Evolutionary conservation across 1,140 invertebrate genomes (phyloP), one percentile per base, ranked within the genome.

Genomic region (Bombus pyrosoma): DNA sequence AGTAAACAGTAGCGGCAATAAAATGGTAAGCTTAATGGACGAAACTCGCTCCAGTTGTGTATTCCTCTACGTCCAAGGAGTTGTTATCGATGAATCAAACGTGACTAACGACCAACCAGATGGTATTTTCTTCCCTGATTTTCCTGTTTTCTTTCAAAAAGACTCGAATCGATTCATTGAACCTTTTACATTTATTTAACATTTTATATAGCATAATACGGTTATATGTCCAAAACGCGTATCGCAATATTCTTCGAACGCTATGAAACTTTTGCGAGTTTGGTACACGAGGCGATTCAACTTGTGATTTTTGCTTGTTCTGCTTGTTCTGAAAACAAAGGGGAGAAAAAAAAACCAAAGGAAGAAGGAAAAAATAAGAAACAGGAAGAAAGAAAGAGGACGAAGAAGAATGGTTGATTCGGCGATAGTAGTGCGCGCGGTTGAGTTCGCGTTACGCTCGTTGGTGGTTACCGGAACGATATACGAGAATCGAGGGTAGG

Each of bases 91-190:
- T 72, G 86, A 64, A 78, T 47, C 76, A 79, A 81, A 90, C 89
- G 89, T 90, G 89, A 90, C 88, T 86, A 88, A 88, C 66, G 72
- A 90, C 73, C 68, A 41, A 62, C 34, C 43, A 81, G 34, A 74
- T 43, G 47, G 68, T 66, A 81, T 83, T 83, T 82, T 82, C 68
- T 68, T 57, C 6, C 18, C 72, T n/a, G 18, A 57, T 43, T 69
- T 22, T 12, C 6, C 4, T 3, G 22, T 32, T 43, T 37, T 80
- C 12, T 71, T 32, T 37, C 10, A 12, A 28, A 39, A 71, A 28
- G 9, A 6, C 10, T 71, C 22, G 4, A 39, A 28, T 39, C 10
- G 68, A 39, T 34, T 34, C 15, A 32, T 32, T 6, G 13, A 32
- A 32, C n/a, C n/a, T 18, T 18, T 34, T 34, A 18, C 32, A 22